Evolutionary conservation across 2,113 vertebrate genomes (phyloP).

Genomic region (Poecilia latipinna): DNA sequence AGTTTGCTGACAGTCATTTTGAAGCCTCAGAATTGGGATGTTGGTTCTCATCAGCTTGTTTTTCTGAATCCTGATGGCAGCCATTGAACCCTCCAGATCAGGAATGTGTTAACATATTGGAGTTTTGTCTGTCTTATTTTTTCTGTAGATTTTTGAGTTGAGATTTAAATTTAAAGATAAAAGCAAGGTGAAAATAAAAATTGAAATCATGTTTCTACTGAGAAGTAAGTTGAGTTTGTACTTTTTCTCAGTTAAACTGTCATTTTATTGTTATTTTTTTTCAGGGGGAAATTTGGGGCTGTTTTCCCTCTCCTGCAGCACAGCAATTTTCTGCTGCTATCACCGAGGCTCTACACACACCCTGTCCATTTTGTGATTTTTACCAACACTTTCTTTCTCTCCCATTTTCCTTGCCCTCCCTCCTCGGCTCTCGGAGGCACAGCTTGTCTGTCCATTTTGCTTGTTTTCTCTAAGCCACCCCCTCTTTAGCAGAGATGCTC

Average conservation of each 20-base stretch:
- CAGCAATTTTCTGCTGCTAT: constrained; percentile 32
- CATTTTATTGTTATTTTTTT: background rate
- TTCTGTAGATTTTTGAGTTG: background rate
- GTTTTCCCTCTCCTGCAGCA: constrained; percentile 7
- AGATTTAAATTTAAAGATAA: too few species aligned
- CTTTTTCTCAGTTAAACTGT: constrained; percentile 6
- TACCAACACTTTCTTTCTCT: constrained; percentile 22
- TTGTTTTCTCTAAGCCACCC: constrained; percentile 63
- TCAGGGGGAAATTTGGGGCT: constrained; percentile 3
- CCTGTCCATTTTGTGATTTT: constrained; percentile 52
- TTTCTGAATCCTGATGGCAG: background rate
- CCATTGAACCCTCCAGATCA: background rate
- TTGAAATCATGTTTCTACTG: background rate
- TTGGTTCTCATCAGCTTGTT: background rate
- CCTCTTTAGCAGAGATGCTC: constrained; percentile 69
- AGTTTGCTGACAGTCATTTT: constrained; percentile 3
- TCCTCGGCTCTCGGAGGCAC: constrained; percentile 23
- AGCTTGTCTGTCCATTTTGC: constrained; percentile 56
- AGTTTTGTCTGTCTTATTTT: background rate
- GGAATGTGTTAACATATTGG: background rate
- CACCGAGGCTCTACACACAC: constrained; percentile 16
- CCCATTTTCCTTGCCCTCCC: constrained; percentile 3
- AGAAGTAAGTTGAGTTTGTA: background rate
- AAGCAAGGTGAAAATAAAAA: background rate
- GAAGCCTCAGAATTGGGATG: background rate